Conservation (phyloP, 2,888 invertebrate species). For the Coenonympha glycerion region DNA sequence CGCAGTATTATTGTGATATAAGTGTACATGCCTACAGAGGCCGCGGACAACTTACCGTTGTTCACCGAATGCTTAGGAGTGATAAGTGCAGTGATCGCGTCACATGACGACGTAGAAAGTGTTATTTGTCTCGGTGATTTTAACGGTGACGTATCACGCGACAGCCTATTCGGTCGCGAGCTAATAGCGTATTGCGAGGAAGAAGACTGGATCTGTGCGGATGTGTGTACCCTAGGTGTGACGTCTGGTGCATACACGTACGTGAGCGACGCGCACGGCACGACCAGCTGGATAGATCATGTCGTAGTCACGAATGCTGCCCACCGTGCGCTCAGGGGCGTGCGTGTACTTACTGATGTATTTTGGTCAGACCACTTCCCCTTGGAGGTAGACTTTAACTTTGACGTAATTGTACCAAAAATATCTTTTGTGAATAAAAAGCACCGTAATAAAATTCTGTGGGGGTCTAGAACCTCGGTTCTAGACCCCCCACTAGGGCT, state of each 20-base stretch:
- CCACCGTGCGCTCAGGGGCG: neutral
- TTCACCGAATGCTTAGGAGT: neutral
- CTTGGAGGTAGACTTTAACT: neutral
- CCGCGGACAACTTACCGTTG: neutral
- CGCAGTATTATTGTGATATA: neutral
- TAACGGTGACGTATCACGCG: neutral
- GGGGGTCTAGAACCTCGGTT: neutral
- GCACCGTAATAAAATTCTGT: neutral
- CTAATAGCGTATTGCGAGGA: neutral
- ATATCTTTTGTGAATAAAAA: neutral
- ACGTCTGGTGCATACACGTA: neutral
- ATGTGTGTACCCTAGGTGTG: neutral
- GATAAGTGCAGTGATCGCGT: neutral
- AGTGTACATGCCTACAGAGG: neutral
- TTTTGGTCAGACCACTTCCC: slow-evolving; percentile 2
- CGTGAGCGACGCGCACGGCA: neutral
- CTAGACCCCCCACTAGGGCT: too few relatives aligned
- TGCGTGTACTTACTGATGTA: neutral
- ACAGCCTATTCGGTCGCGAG: neutral
- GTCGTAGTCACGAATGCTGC: neutral
- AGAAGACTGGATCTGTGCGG: neutral
- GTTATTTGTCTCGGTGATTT: neutral
- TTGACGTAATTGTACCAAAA: neutral
- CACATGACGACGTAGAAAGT: neutral
- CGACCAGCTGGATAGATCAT: neutral